Conservation (phyloP, 2,113 vertebrate species). For the Sphyrna mokarran region DNA sequence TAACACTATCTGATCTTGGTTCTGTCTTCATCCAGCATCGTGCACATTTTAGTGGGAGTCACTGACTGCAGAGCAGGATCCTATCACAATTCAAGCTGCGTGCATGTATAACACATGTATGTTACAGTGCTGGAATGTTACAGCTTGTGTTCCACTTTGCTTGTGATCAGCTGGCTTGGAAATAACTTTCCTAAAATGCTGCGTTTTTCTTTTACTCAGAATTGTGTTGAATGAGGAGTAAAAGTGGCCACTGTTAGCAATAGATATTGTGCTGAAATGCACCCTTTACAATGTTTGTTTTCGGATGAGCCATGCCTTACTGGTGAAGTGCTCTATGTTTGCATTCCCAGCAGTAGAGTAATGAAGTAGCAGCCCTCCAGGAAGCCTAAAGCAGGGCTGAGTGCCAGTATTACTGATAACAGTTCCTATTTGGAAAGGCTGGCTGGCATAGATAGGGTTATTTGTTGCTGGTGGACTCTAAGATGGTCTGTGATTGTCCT, state of each 20-base stretch:
- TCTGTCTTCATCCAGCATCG: neutral
- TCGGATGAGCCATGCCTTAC: neutral
- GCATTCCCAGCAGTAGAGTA: neutral
- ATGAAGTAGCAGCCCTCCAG: neutral
- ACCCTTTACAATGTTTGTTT: neutral
- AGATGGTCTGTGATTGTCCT: neutral
- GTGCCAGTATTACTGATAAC: neutral
- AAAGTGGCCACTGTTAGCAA: neutral
- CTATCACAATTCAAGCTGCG: neutral
- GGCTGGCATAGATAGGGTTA: neutral
- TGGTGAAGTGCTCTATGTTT: neutral
- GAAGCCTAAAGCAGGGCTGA: neutral
- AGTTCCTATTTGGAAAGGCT: conserved; percentile 14
- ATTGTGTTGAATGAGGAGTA: conserved; percentile 14
- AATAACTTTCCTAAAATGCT: neutral
- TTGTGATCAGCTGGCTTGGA: too few species aligned
- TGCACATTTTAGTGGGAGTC: neutral
- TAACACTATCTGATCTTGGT: neutral
- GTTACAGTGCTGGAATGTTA: neutral
- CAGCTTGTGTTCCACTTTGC: too few species aligned
- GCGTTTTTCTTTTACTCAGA: neutral
- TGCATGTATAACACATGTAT: neutral
- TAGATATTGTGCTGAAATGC: neutral
- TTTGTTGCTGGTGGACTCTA: neutral
- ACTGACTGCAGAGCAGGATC: neutral